Percentiles rank a stretch among this genome's conserved stretches.
Conservation (phyloP, 1,140 invertebrate genomes). For the Nasonia vitripennis region DNA sequence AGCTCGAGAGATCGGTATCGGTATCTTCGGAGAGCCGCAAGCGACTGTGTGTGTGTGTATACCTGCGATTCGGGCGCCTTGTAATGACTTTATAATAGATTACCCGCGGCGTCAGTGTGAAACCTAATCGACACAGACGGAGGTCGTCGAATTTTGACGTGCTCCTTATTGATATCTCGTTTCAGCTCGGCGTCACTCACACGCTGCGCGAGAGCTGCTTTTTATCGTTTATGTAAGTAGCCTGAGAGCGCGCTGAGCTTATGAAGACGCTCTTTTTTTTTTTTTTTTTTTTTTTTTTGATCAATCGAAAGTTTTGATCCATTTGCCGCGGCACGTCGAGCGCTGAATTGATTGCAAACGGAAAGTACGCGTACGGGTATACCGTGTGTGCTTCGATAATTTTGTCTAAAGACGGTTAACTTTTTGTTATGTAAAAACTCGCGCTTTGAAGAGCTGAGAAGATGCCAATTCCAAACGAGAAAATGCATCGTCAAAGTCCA, state of each 20-base stretch:
- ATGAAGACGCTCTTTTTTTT: background rate
- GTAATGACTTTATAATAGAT: slow-evolving; percentile 64
- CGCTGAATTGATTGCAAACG: background rate
- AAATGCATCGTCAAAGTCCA: no score
- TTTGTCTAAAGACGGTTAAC: background rate
- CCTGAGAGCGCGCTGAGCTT: background rate
- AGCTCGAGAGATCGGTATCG: slow-evolving; percentile 56
- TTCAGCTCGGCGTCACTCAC: slow-evolving; percentile 15
- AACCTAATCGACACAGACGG: slow-evolving; percentile 41
- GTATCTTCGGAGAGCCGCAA: slow-evolving; percentile 50
- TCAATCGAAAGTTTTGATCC: background rate
- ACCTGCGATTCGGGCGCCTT: slow-evolving; percentile 41
- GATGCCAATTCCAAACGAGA: no score
- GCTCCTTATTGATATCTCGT: slow-evolving; percentile 37
- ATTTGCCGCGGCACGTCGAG: background rate
- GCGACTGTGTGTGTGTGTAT: slow-evolving; percentile 50
- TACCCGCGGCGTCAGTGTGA: slow-evolving; percentile 30
- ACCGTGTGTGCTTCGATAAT: no score
- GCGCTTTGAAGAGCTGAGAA: no score
- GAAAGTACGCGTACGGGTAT: background rate
- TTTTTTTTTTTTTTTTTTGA: background rate
- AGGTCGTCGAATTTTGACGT: slow-evolving; percentile 47
- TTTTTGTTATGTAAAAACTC: no score
- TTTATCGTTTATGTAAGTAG: background rate
- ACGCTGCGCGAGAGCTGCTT: background rate